phyloP scores from a whole-genome alignment of 1,140 invertebrate species.

The Microplitis mediator region DNA sequence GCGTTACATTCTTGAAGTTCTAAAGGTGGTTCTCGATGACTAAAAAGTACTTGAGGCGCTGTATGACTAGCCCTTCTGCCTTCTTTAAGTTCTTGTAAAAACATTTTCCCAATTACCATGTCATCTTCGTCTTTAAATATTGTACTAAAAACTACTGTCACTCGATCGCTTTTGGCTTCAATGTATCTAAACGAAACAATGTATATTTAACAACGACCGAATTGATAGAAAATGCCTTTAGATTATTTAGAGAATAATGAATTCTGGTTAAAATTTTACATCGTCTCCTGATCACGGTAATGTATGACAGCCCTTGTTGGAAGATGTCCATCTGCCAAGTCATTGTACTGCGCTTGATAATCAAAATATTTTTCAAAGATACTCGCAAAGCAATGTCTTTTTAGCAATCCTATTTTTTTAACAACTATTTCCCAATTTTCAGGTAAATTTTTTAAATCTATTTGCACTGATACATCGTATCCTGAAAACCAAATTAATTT shows the following conservation, averaged over 20 bases:
- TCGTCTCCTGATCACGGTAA: conserved; percentile 98
- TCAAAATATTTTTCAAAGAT: conserved; percentile 99
- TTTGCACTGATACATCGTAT: conserved; percentile 93
- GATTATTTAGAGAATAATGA: not conserved
- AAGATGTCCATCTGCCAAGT: conserved; percentile 90
- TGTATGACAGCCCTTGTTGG: conserved; percentile 96
- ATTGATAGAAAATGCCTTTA: not conserved
- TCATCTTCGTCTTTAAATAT: conserved; percentile 99
- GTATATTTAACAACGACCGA: not conserved
- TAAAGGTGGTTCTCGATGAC: conserved; percentile 93
- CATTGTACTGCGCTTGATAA: conserved; percentile 96
- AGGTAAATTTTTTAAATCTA: conserved; percentile 93
- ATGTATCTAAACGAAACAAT: conserved; percentile 77
- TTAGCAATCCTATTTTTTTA: conserved; percentile 92
- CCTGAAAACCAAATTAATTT: conserved; percentile 61
- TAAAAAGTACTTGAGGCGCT: conserved; percentile 89
- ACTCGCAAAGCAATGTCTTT: conserved; percentile 98
- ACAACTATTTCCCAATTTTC: conserved; percentile 86
- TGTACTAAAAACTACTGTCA: conserved; percentile 99
- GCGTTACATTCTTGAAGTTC: conserved; percentile 95
- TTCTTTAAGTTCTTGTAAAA: conserved; percentile 99
- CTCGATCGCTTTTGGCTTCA: conserved; percentile 96
- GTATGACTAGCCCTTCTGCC: conserved; percentile 96
- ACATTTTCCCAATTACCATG: conserved; percentile 97
- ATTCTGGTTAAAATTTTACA: conserved; percentile 71